phyloP scores from a whole-genome alignment of 1,140 invertebrate species.

The Trichomalopsis sarcophagae region DNA sequence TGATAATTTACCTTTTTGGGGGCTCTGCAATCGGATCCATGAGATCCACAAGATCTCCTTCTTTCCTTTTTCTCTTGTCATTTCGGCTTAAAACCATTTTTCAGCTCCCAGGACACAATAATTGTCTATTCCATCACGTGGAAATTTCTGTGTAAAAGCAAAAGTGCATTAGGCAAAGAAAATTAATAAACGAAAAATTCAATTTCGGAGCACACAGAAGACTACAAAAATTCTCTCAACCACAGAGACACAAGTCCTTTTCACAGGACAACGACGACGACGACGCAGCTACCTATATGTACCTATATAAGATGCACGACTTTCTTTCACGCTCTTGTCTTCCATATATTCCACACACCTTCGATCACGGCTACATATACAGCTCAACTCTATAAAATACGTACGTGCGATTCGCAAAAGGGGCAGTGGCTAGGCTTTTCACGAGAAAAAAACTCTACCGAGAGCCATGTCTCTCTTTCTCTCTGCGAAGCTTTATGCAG shows the following conservation, averaged over 20 bases:
- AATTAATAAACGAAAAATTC: not conserved
- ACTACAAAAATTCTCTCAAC: no score
- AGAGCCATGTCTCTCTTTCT: not conserved
- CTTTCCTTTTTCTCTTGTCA: constrained; percentile 72
- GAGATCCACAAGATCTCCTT: constrained; percentile 72
- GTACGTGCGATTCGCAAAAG: constrained; percentile 3
- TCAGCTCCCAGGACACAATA: constrained; percentile 16
- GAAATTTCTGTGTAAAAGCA: constrained; percentile 13
- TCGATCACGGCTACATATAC: not conserved
- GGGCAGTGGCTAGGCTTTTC: constrained; percentile 32
- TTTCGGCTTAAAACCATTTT: constrained; percentile 73
- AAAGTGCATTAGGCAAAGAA: not conserved
- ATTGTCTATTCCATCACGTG: constrained; percentile 41
- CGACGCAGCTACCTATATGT: no score
- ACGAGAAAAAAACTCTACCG: not conserved
- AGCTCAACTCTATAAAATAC: not conserved
- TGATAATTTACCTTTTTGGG: constrained; percentile 74
- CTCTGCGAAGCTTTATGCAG: not conserved
- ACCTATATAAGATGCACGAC: no score
- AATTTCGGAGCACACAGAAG: no score
- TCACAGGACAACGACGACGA: not conserved
- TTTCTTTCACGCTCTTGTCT: no score
- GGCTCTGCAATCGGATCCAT: constrained; percentile 72
- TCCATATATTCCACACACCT: no score
- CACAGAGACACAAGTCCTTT: not conserved